Percentiles rank a stretch among this genome's conserved stretches.
These are phyloP conservation scores for Hetaerina titia DNA, from an alignment of 2,888 invertebrate genomes.

Conservation along the genomic window DNA sequence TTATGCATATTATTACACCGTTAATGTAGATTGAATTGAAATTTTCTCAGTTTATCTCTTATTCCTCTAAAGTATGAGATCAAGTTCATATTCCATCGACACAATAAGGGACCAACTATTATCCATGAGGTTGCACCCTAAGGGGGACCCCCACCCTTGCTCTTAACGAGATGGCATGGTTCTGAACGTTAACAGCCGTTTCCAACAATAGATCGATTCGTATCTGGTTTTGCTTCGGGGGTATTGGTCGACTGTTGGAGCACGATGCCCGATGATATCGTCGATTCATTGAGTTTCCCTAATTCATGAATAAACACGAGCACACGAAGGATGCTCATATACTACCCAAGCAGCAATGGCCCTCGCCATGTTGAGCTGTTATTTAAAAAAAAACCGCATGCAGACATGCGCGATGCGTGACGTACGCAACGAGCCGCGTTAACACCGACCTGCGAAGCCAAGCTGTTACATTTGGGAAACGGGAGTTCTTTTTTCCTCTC, in stretches of 20 bases:
- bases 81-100: too few species aligned
- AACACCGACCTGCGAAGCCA: too few species aligned
- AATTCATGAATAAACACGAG: constrained; percentile 10
- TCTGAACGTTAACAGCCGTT: background rate
- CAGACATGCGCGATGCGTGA: background rate
- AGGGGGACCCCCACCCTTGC: too few species aligned
- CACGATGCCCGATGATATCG: background rate
- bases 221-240: background rate
- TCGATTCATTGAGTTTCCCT: background rate
- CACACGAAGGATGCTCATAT: background rate
- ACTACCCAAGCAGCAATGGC: background rate
- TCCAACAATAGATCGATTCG: background rate
- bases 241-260: background rate
- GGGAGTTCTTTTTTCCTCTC: background rate
- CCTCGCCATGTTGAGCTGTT: background rate
- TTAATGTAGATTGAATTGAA: too few species aligned
- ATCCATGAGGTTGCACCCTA: too few species aligned
- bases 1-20: too few species aligned
- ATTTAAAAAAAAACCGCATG: background rate
- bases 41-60: too few species aligned
- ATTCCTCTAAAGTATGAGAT: too few species aligned
- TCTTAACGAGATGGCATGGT: too few species aligned
- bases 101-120: too few species aligned
- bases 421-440: background rate
- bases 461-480: background rate